phyloP scores from a whole-genome alignment of 1,140 invertebrate species.

The Heterodera schachtii region DNA sequence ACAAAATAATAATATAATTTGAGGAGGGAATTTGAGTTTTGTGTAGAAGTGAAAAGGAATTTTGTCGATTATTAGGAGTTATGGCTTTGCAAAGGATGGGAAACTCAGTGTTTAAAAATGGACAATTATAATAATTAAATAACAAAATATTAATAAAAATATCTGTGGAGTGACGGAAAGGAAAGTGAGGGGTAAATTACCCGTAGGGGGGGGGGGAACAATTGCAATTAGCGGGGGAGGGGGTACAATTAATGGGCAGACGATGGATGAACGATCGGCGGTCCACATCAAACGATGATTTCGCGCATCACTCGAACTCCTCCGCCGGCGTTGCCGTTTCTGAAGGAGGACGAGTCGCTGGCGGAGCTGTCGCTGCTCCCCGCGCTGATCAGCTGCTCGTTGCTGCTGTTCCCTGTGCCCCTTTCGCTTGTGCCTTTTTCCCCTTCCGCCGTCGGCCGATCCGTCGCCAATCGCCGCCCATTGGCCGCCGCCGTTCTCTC shows the following conservation, averaged over 20 bases:
- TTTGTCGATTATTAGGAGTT: no score
- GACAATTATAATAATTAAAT: no score
- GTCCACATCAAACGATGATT: slow-evolving; percentile 24
- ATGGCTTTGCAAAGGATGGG: no score
- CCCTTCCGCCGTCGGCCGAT: background rate
- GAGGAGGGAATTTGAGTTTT: background rate
- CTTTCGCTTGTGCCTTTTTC: background rate
- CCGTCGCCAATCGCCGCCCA: background rate
- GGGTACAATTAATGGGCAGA: background rate
- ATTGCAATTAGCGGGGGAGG: no score
- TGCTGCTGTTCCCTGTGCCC: slow-evolving; percentile 13
- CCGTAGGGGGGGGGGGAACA: background rate
- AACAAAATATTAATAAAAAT: background rate
- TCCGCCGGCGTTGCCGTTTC: background rate
- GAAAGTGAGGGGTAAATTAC: background rate
- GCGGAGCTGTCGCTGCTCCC: slow-evolving; percentile 26
- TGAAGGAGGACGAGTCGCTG: background rate
- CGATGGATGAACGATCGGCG: background rate
- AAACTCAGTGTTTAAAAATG: no score
- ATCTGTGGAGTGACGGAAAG: background rate
- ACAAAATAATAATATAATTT: background rate
- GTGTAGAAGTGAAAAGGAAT: background rate
- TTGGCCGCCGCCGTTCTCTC: background rate
- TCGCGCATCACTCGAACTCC: slow-evolving; percentile 33
- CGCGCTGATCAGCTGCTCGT: slow-evolving; percentile 18